Conservation (phyloP, 2,888 invertebrate species). For the Lasiommata megera region DNA sequence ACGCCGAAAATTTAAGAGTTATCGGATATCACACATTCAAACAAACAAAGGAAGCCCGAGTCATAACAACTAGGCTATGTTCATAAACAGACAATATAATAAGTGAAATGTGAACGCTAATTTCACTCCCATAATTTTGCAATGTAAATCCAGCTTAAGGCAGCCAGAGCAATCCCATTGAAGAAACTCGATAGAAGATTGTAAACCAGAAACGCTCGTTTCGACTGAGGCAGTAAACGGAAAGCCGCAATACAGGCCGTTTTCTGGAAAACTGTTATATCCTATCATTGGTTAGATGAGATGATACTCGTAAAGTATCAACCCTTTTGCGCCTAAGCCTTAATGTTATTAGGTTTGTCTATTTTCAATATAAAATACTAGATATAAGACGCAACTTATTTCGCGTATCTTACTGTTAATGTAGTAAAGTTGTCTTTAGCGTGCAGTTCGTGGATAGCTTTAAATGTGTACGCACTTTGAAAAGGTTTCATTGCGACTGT, state of each 20-base stretch:
- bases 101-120: neutral
- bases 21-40: too few relatives aligned
- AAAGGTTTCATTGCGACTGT: too few relatives aligned
- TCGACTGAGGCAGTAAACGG: neutral
- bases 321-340: neutral
- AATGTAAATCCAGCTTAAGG: neutral
- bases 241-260: constrained; percentile 1
- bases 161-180: neutral
- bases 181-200: constrained; percentile 1
- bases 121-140: neutral
- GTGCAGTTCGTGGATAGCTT: too few relatives aligned
- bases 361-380: neutral
- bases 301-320: neutral
- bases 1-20: too few relatives aligned
- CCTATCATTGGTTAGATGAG: neutral
- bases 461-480: too few relatives aligned
- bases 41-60: too few relatives aligned
- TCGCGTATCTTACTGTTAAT: too few relatives aligned
- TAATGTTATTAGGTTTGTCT: neutral
- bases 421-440: too few relatives aligned
- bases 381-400: too few relatives aligned
- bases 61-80: too few relatives aligned
- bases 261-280: constrained; percentile 1
- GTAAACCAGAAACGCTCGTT: constrained; percentile 4
- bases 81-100: too few relatives aligned